Evolutionary conservation across 35 echinoderm and acorn worm genomes (phyloP), one percentile per base, ranked within the genome.

Genomic region (Strongylocentrotus purpuratus): DNA sequence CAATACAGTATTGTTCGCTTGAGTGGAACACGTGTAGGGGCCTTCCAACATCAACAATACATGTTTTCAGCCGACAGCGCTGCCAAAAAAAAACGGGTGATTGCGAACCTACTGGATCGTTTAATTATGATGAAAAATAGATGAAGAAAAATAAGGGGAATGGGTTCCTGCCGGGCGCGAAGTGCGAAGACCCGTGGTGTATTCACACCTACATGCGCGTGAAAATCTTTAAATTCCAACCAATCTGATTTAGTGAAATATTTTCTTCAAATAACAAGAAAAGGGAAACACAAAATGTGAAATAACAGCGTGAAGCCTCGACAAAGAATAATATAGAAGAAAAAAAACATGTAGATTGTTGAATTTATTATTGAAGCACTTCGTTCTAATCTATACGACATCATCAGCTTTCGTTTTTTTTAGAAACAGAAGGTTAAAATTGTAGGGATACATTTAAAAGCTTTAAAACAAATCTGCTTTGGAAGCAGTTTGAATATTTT

Each of bases 41-140:
- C 65, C 65, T 78, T 25, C 87, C 87, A 89, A 89, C 87, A 46
- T 89, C 32, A 89, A 89, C 87, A 89, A 89, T 89, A 89, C 32
- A 46, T 89, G 87, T 33, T 89, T 89, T 89, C 87, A 45, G 14
- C 87, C 87, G 17, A 89, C 65, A 78, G 65, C 22, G 65, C 65
- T 78, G 65, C n/a, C n/a, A 78, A 78, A 78, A 41, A 41, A 41
- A 41, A 41, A 78, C 20, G 65, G 65, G 65, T 78, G 65, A 78
- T 28, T 78, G 65, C 15, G 20, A n/a, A 78, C 22, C 22, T 18
- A 78, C 65, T 78, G 65, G 25, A 78, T 22, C 65, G 65, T 78
- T 78, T 78, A 78, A 78, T 78, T 78, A 78, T 78, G 65, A 78
- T 78, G 65, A 78, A 78, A 78, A 78, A 28, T 78, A 78, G 65